These are phyloP conservation scores for Lasioglossum vierecki DNA, from an alignment of 2,888 invertebrate species.

Conservation along the genomic window DNA sequence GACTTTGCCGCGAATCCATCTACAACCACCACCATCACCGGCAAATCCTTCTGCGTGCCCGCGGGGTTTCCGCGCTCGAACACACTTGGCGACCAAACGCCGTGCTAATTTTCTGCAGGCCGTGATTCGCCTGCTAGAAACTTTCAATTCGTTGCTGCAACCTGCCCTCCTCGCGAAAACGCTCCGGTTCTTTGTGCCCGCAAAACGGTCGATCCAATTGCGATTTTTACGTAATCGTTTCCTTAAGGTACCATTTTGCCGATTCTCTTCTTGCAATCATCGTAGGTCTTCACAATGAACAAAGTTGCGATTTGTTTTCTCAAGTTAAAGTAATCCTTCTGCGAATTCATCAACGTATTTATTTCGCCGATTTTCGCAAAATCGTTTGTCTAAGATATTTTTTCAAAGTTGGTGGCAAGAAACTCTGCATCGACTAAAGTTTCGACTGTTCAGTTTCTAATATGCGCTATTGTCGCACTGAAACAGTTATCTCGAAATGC, in stretches of 20 bases:
- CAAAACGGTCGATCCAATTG: neutral
- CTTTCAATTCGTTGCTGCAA: slow-evolving; percentile 13
- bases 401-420: no score
- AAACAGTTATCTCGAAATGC: no score
- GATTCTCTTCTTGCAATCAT: neutral
- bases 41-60: slow-evolving; percentile 62
- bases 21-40: slow-evolving; percentile 61
- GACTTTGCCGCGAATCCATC: slow-evolving; percentile 81
- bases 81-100: slow-evolving; percentile 52
- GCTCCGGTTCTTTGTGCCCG: neutral
- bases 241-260: neutral
- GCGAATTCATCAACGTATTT: no score
- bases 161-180: neutral
- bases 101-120: slow-evolving; percentile 61
- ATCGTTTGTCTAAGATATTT: no score
- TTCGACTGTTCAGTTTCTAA: no score
- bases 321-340: no score
- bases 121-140: neutral
- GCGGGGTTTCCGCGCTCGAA: slow-evolving; percentile 71
- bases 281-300: no score
- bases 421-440: no score
- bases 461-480: no score
- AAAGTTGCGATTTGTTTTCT: no score
- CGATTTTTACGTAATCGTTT: neutral
- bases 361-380: no score